These are phyloP conservation scores for Emydura subglobosa DNA, from an alignment of 2,113 vertebrate species.

Conservation along the genomic window DNA sequence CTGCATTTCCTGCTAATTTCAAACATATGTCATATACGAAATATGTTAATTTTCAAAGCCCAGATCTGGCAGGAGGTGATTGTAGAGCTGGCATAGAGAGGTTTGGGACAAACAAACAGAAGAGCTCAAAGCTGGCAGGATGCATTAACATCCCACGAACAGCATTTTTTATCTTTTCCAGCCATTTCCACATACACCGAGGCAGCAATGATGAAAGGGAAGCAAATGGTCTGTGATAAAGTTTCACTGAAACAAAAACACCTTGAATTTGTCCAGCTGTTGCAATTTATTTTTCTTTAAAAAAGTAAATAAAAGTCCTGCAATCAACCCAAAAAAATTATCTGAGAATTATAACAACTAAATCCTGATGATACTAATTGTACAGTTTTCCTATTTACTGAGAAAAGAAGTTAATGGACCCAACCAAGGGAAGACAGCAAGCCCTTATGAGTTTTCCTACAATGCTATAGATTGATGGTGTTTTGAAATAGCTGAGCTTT, in stretches of 20 bases:
- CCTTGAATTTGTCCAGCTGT: constrained; percentile 25
- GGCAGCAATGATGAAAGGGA: constrained; percentile 37
- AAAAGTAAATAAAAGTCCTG: neutral
- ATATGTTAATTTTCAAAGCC: constrained; percentile 79
- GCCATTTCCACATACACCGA: constrained; percentile 30
- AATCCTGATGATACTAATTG: constrained; percentile 11
- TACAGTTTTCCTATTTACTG: neutral
- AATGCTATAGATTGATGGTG: neutral
- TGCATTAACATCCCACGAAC: constrained; percentile 3
- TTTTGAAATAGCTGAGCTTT: constrained; percentile 6
- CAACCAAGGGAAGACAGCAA: neutral
- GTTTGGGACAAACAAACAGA: constrained; percentile 75
- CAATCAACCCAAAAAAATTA: neutral
- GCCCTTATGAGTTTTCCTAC: neutral
- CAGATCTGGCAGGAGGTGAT: constrained; percentile 73
- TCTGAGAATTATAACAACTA: constrained; percentile 13
- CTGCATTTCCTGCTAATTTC: constrained; percentile 79
- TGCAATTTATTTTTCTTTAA: constrained; percentile 30
- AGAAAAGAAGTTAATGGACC: neutral
- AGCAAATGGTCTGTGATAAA: constrained; percentile 29
- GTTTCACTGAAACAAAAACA: constrained; percentile 48
- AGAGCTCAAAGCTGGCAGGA: constrained; percentile 63
- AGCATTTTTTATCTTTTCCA: constrained; percentile 40
- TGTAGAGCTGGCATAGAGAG: constrained; percentile 61
- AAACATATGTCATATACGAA: constrained; percentile 79